Base-by-base conservation (phyloP, 1,140 invertebrate species). In the Drosophila guanche region DNA sequence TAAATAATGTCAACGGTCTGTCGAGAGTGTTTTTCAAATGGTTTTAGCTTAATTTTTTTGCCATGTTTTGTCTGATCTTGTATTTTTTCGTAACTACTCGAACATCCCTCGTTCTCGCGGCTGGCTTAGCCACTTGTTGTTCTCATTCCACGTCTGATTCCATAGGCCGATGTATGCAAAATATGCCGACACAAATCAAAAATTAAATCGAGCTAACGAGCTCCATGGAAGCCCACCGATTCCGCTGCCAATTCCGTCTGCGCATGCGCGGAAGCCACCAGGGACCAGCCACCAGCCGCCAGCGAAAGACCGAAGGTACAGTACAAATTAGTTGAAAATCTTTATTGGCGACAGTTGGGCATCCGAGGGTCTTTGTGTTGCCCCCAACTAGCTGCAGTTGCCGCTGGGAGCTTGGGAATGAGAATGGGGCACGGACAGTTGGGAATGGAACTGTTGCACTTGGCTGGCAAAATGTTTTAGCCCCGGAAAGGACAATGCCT, bases 101-200 rank as follows among this genome's bases (percentile, higher is more conserved):
- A 68, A 27, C 68, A 37, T 12, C 68, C 67, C 68, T 72, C 68
- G 67, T 6, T 7, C n/a, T 14, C n/a, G 14, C 1, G 25, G 0
- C 33, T 37, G 3, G 3, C 33, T 37, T 4, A 12, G 48, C 16
- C 4, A 52, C 48, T 60, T 52, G 48, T 37, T 43, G 57, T 20
- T 6, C 22, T 12, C 45, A 47, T 29, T 67, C 7, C 41, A 16
- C 5, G 42, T 1, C 33, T 12, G 33, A 12, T 37, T 12, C 33
- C 48, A 47, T 46, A 67, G 16, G n/a, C 42, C 73, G 71, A 75
- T 76, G 84, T 83, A 86, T 86, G 83, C 83, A 88, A 86, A 88
- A 86, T 86, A 86, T 86, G 83, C 74, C 69, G 75, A 63, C 78
- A 83, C 83, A 86, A 86, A 86, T 86, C 81, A 86, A 86, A 84